Evolutionary conservation across 2,888 invertebrate genomes (phyloP), one percentile per base, ranked within the genome.

Genomic region (Tetragonisca angustula): DNA sequence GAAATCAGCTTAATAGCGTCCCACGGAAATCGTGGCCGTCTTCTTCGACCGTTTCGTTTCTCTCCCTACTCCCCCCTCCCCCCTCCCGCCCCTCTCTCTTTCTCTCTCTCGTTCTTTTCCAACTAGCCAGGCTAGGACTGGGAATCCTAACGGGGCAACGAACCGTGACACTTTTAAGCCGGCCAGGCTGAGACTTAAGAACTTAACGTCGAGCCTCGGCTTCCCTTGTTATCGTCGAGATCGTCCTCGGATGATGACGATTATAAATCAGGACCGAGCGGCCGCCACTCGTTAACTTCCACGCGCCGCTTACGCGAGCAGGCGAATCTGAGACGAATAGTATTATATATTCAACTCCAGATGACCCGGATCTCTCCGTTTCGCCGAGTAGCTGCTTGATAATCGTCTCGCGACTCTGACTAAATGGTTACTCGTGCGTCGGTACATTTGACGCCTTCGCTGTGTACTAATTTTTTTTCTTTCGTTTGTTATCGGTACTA

Each of bases 151-250:
- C 77, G 78, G 87, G 81, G 88, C 91, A 92, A 91, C 91, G 90
- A 88, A 90, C 90, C 92, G 89, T 91, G 88, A 81, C 85, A 89
- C 90, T 91, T 93, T 92, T 92, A 91, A 92, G 91, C 91, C 91
- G 75, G 65, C 19, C 84, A 43, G 80, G 50, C 73, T 52, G 64
- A 78, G 91, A 88, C 91, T 88, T 90, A 91, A 90, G 92, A 91
- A 91, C 91, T 93, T 92, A 92, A 92, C 92, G 91, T 85, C 75
- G 85, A 85, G 85, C 69, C 73, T 75, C 59, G 72, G 77, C 69
- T 77, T 83, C 70, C 68, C 85, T 78, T 85, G 85, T 85, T 85
- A 85, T 85, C 85, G 85, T 81, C 72, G 75, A 81, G 85, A 85
- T 85, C 78, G 75, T 78, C 77, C 77, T 54, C 9, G 70, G 85